Percentiles rank a stretch among this genome's conserved stretches.
Conservation (phyloP, 2,888 invertebrate genomes). For the Sphaeridia pumilis region DNA sequence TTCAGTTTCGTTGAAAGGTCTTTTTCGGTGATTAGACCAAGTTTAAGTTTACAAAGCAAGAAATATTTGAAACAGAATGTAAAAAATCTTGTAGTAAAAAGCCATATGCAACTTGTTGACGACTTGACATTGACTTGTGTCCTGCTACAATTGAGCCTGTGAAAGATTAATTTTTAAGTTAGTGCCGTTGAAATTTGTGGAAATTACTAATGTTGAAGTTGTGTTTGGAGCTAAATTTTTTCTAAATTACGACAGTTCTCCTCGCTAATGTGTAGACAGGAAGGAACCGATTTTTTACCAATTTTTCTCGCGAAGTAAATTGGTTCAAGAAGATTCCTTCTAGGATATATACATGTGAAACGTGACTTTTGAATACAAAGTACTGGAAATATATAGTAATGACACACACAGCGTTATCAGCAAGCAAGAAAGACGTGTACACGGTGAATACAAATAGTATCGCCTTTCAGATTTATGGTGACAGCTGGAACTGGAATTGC, state of each 20-base stretch:
- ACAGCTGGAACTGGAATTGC: conserved; percentile 9
- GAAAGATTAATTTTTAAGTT: background rate
- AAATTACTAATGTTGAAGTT: too few relatives aligned
- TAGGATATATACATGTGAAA: background rate
- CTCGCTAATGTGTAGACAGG: too few relatives aligned
- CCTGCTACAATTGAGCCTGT: background rate
- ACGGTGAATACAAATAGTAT: conserved; percentile 10
- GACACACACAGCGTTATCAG: background rate
- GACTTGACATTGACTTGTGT: background rate
- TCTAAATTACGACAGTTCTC: too few relatives aligned
- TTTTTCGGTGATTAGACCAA: too few relatives aligned
- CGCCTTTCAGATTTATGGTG: conserved; percentile 16
- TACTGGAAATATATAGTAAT: background rate
- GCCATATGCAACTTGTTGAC: background rate
- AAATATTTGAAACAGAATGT: too few relatives aligned
- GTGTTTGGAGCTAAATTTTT: too few relatives aligned
- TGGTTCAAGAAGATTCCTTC: background rate
- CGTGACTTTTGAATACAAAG: background rate
- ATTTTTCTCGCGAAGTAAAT: background rate
- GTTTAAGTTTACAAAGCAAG: too few relatives aligned
- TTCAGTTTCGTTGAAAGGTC: too few relatives aligned
- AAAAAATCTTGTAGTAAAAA: background rate
- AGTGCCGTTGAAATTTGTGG: background rate
- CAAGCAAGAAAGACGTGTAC: background rate
- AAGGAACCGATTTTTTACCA: background rate